Conservation (phyloP, 2,113 vertebrate genomes). For the Poeciliopsis occidentalis region DNA sequence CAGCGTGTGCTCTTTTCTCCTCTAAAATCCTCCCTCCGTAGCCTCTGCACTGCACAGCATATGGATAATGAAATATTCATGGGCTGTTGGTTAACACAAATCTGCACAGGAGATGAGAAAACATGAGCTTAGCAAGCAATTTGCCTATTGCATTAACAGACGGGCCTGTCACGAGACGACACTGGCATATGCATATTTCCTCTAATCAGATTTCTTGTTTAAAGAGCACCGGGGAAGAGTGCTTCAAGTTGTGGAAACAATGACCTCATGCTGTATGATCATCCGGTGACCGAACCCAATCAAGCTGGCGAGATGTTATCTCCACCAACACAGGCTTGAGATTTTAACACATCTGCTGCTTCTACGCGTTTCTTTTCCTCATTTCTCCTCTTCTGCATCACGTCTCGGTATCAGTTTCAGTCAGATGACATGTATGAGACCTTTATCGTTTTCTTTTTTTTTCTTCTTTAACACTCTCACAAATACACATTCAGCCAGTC, state of each 20-base stretch:
- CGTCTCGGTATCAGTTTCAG: constrained; percentile 24
- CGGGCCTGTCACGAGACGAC: constrained; percentile 55
- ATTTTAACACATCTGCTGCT: constrained; percentile 29
- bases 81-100: constrained; percentile 69
- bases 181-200: constrained; percentile 70
- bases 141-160: constrained; percentile 71
- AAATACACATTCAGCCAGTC: constrained; percentile 29
- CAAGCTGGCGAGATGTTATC: constrained; percentile 53
- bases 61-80: constrained; percentile 77
- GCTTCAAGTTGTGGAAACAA: constrained; percentile 75
- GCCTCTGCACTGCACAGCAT: constrained; percentile 64
- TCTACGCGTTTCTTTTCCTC: not conserved
- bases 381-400: not conserved
- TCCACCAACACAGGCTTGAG: constrained; percentile 8
- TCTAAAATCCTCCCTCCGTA: constrained; percentile 57
- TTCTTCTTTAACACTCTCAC: constrained; percentile 21
- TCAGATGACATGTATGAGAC: constrained; percentile 16
- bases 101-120: constrained; percentile 68
- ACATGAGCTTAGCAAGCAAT: constrained; percentile 69
- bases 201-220: constrained; percentile 72
- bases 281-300: constrained; percentile 57
- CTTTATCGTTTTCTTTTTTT: constrained; percentile 12
- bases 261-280: constrained; percentile 68
- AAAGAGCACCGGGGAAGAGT: constrained; percentile 64
- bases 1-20: constrained; percentile 55